Evolutionary conservation across 2,888 invertebrate genomes (phyloP).

Genomic region (Fabriciana adippe): DNA sequence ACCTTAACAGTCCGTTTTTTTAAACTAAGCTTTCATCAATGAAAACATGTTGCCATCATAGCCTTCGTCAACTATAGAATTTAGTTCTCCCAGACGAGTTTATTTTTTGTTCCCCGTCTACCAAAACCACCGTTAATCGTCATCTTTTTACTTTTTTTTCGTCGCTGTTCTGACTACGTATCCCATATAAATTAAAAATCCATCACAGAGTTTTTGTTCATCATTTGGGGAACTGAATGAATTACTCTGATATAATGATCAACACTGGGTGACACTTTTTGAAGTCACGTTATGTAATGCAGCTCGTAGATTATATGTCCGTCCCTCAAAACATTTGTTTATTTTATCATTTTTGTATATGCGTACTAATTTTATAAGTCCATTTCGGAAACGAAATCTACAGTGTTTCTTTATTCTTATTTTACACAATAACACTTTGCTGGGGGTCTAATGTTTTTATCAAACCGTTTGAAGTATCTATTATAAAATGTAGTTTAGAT

Average conservation of each 20-base stretch:
- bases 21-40: conserved; percentile 6
- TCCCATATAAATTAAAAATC: conserved; percentile 72
- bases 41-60: not conserved
- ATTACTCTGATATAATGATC: conserved; percentile 44
- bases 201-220: conserved; percentile 57
- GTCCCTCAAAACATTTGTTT: not conserved
- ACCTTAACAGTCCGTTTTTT: not conserved
- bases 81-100: conserved; percentile 25
- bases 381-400: not conserved
- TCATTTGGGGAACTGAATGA: conserved; percentile 43
- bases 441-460: conserved; percentile 16
- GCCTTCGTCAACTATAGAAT: conserved; percentile 20
- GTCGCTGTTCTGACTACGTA: conserved; percentile 47
- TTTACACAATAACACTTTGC: conserved; percentile 9
- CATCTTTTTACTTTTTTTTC: conserved; percentile 50
- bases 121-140: conserved; percentile 50
- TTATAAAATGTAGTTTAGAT: not conserved
- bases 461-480: not conserved
- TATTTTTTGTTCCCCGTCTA: conserved; percentile 23
- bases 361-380: not conserved
- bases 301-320: not conserved
- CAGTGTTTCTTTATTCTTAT: conserved; percentile 8
- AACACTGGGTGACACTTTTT: conserved; percentile 44
- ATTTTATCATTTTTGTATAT: conserved; percentile 9
- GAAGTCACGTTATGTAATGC: conserved; percentile 21